Percentiles rank a stretch among this genome's conserved stretches.
Conservation (phyloP, 2,797 vertebrate genomes). For the Etheostoma perlongum region DNA sequence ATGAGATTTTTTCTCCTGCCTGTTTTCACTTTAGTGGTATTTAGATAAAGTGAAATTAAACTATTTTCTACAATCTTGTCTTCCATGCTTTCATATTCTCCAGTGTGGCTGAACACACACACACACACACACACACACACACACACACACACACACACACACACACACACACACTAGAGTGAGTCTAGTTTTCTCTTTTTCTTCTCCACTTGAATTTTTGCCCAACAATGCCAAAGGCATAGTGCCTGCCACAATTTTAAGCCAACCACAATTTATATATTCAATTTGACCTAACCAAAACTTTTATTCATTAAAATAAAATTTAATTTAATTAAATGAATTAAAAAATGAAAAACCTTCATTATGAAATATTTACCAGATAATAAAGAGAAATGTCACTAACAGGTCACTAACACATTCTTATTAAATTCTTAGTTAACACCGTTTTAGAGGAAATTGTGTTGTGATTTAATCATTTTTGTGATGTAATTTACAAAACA, state of each 20-base stretch:
- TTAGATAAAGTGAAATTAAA: slow-evolving; percentile 77
- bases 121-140: neutral
- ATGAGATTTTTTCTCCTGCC: slow-evolving; percentile 72
- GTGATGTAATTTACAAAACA: neutral
- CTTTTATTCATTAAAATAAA: too few relatives aligned
- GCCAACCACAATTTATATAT: neutral
- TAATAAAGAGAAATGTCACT: neutral
- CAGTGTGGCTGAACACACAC: neutral
- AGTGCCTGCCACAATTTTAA: too few relatives aligned
- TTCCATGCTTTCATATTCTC: slow-evolving; percentile 1
- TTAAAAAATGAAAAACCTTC: neutral
- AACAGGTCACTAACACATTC: neutral
- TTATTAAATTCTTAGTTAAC: neutral
- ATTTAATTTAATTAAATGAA: too few relatives aligned
- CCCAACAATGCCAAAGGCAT: too few relatives aligned
- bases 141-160: slow-evolving; percentile 1
- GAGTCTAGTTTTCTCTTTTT: too few relatives aligned
- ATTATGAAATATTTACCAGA: neutral
- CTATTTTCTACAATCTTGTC: slow-evolving; percentile 69
- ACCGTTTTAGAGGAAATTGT: too few relatives aligned
- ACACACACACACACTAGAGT: neutral
- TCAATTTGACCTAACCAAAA: neutral
- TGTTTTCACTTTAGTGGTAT: slow-evolving; percentile 75
- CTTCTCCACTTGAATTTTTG: too few relatives aligned
- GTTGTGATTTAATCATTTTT: neutral